Base-by-base conservation (phyloP, 2,888 invertebrate genomes). In the Cosmopolites sordidus region DNA sequence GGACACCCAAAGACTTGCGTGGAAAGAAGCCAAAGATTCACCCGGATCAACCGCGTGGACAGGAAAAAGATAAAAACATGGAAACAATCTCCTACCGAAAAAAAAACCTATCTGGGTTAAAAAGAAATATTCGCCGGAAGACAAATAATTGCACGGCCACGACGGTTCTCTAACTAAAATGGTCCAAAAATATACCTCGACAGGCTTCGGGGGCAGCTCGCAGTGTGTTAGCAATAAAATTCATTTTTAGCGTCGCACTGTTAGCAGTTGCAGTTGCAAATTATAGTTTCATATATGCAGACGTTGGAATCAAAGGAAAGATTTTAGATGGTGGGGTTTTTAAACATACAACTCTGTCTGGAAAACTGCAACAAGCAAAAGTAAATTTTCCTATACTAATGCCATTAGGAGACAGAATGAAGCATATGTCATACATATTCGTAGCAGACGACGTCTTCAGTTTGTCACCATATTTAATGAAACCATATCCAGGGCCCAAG, bases 381-480 rank as follows among this genome's bases (percentile, higher is more conserved):
- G 5, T 46, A 5, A 15, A 40, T 8, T 30, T 46, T 9, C 46
- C 46, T 9, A 2, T 8, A 14, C n/a, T 6, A 14, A 22, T 43
- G n/a, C 8, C 37, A 4, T 16, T 46, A 39, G 2, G 4, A 9
- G 14, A 22, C 14, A 46, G 15, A 37, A 9, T 43, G 2, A 6
- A 18, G 6, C 8, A 3, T 6, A 4, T 46, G n/a, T 46, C 51
- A 11, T 56, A 52, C 16, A 41, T 51, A 16, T 48, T 52, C 27
- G 33, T 56, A 15, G 50, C 43, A 8, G 55, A 53, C 43, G 49
- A 78, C 77, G 29, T 62, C 72, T 65, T 14, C n/a, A 3, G 5
- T 12, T 12, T 33, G 33, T 11, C 3, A n/a, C 2, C 11, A 33
- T 12, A 12, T 33, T 6, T 33, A 9, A 3, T 33, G 11, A 33